Evolutionary conservation across 2,888 invertebrate genomes (phyloP), one percentile per base, ranked within the genome.

Genomic region (Drosophila rubida): DNA sequence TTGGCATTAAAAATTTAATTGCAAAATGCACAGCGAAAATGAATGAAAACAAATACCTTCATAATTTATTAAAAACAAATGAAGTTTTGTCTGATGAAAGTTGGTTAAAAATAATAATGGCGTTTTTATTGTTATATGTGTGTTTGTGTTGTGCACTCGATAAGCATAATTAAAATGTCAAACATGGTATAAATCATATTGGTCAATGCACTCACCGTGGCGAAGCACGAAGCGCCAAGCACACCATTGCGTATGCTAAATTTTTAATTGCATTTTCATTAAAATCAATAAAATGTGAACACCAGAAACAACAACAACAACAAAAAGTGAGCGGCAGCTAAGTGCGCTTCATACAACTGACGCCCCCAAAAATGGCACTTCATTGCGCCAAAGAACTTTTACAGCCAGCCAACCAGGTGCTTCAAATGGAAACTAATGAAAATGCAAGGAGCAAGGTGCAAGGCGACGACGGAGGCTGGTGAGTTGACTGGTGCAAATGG

Each of bases 211-310:
- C 66, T 80, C 14, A 7, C 27, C 14, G 11, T 35, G 7, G 25
- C 19, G 7, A n/a, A 4, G n/a, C 27, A 50, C 13, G 11, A 8
- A 25, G 25, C 23, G 6, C 22, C 16, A 11, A 13, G 50, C 35
- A 25, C 19, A 27, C n/a, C 37, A 27, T 1, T 39, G 27, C 49
- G 37, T 49, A 13, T 71, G 67, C 73, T 79, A 76, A 82, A 87
- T 74, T 76, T 82, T 85, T 81, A 85, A 87, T 82, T 81, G 77
- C 80, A 71, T 85, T 82, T 85, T 74, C 70, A 85, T 87, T 79
- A 70, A 85, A 79, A 85, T 85, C 82, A 85, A 87, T 87, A 79
- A 71, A 66, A 66, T 23, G 32, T 35, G 32, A 46, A 49, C 51
- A 41, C 30, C 19, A 16, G 19, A 46, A 27, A 49, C 19, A 5